These are phyloP conservation scores for Harpalus rufipes DNA, from an alignment of 2,888 invertebrate genomes.

Conservation along the genomic window DNA sequence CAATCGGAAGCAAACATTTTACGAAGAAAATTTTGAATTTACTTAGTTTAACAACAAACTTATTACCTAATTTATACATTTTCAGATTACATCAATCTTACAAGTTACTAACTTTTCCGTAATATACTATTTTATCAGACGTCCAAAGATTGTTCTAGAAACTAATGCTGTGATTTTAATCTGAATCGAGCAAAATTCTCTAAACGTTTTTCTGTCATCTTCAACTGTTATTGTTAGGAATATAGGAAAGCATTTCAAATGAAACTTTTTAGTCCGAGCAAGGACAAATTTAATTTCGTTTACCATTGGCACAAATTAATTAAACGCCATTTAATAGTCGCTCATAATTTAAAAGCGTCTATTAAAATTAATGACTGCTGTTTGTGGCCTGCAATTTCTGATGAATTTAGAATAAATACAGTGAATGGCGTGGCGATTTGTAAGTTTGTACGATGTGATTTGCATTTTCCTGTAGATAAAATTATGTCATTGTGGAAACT, in stretches of 20 bases:
- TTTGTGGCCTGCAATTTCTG: slow-evolving; percentile 18
- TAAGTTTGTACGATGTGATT: slow-evolving; percentile 24
- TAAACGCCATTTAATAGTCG: slow-evolving; percentile 15
- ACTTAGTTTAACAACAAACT: too few species aligned
- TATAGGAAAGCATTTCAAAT: not conserved
- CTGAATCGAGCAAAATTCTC: too few species aligned
- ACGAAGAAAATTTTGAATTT: too few species aligned
- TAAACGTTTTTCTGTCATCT: not conserved
- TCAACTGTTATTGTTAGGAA: not conserved
- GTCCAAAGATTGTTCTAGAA: too few species aligned
- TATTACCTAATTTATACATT: too few species aligned
- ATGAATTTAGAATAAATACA: slow-evolving; percentile 8
- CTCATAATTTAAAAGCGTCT: slow-evolving; percentile 5
- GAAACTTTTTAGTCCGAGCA: not conserved
- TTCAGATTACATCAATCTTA: too few species aligned
- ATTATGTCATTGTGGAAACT: slow-evolving; percentile 27
- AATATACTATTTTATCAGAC: too few species aligned
- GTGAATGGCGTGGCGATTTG: slow-evolving; percentile 7
- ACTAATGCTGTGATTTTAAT: too few species aligned
- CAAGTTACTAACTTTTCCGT: too few species aligned
- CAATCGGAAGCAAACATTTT: too few species aligned
- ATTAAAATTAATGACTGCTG: slow-evolving; percentile 25
- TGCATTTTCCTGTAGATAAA: slow-evolving; percentile 44
- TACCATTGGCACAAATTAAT: not conserved
- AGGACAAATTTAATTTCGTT: not conserved